Conservation (phyloP, 1,140 invertebrate species). For the Drosophila mojavensis region DNA sequence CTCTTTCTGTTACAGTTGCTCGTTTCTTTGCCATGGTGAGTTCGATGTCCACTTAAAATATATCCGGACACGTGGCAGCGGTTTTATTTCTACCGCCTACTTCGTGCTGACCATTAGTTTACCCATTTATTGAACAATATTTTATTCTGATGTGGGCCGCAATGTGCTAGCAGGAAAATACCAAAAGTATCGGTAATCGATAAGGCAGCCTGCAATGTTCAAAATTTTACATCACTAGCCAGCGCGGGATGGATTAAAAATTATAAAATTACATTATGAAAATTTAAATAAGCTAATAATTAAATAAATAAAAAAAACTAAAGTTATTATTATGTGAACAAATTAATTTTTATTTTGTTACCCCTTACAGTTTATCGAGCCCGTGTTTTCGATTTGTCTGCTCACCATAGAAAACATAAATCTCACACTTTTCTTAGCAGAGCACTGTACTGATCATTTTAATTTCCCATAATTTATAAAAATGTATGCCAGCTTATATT, state of each 20-base stretch:
- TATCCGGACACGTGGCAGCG: conserved; percentile 43
- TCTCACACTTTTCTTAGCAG: too few species aligned
- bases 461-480: too few species aligned
- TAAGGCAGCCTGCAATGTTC: background rate
- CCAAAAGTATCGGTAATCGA: conserved; percentile 19
- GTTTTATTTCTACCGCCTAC: conserved; percentile 27
- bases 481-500: too few species aligned
- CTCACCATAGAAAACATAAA: too few species aligned
- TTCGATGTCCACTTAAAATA: conserved; percentile 1
- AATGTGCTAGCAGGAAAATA: conserved; percentile 23
- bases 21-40: conserved; percentile 26
- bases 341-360: too few species aligned
- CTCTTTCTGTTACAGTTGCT: conserved; percentile 14
- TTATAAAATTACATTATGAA: too few species aligned
- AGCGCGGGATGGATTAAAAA: background rate
- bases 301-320: too few species aligned
- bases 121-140: conserved; percentile 51
- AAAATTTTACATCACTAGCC: background rate
- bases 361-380: too few species aligned
- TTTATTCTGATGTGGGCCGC: conserved; percentile 32
- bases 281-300: too few species aligned
- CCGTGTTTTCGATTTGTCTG: too few species aligned
- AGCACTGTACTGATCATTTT: too few species aligned
- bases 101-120: conserved; percentile 44
- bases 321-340: too few species aligned